Evolutionary conservation across 2,797 vertebrate species (phyloP).

Genomic region (Halcyon chelicuti): DNA sequence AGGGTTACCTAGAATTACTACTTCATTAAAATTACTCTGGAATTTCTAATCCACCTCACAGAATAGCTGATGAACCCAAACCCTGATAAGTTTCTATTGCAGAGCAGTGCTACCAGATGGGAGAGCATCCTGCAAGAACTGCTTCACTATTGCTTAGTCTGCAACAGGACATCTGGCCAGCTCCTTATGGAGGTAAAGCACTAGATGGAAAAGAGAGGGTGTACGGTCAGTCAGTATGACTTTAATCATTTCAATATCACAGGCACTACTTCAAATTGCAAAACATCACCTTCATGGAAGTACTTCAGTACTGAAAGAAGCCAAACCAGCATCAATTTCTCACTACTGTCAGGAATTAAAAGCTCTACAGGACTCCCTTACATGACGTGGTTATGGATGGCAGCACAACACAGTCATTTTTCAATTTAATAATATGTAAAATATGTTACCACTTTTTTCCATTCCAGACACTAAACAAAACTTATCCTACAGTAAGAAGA

Average conservation of each 20-base stretch:
- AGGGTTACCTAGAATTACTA: not conserved
- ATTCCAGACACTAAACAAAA: not conserved
- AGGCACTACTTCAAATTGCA: not conserved
- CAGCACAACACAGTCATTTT: not conserved
- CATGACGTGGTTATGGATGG: accelerated
- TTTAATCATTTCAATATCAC: not conserved
- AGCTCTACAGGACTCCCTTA: not conserved
- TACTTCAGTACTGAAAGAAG: not conserved
- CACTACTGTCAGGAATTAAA: not conserved
- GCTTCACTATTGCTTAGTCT: not conserved
- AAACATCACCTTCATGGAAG: not conserved
- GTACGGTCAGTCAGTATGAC: accelerated
- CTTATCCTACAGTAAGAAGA: not conserved
- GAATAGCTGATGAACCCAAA: not conserved
- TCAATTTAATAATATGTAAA: not conserved
- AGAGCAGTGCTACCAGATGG: accelerated
- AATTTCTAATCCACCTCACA: not conserved
- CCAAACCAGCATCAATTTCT: not conserved
- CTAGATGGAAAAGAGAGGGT: not conserved
- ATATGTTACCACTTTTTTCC: not conserved
- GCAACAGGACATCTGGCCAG: not conserved
- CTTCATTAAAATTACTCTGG: not conserved
- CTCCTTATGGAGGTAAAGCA: not conserved
- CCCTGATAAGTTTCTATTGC: not conserved
- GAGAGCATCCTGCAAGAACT: not conserved